Evolutionary conservation across 2,797 vertebrate genomes (phyloP).

Genomic region (Aquila chrysaetos): DNA sequence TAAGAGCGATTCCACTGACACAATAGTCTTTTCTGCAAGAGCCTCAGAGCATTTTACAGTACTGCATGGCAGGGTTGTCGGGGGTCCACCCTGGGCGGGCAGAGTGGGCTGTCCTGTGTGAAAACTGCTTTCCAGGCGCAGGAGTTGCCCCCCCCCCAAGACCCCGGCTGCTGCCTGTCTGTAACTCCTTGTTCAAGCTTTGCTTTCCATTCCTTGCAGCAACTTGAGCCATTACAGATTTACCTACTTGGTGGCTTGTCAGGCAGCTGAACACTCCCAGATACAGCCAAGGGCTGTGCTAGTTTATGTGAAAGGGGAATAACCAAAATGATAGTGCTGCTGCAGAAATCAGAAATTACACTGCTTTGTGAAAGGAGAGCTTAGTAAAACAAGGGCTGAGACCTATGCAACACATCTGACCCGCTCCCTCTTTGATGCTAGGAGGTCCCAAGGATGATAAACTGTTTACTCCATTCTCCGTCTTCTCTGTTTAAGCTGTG

Average conservation of each 20-base stretch:
- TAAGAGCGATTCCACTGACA: neutral
- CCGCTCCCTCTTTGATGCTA: rapidly evolving
- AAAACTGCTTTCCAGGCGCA: neutral
- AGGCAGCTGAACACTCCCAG: neutral
- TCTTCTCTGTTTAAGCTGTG: neutral
- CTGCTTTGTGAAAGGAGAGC: neutral
- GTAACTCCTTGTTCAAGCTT: neutral
- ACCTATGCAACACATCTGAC: neutral
- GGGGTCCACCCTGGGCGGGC: neutral
- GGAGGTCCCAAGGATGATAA: neutral
- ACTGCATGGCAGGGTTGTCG: rapidly evolving
- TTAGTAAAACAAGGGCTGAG: neutral
- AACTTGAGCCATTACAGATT: neutral
- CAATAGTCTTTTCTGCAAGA: rapidly evolving
- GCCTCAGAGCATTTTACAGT: neutral
- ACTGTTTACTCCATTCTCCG: neutral
- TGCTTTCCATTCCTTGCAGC: neutral
- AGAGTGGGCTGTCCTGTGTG: neutral
- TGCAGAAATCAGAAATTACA: neutral
- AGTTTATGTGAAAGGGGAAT: neutral
- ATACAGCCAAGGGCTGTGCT: neutral
- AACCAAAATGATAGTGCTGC: neutral
- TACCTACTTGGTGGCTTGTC: neutral
- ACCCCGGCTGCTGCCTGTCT: neutral
- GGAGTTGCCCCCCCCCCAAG: neutral